Evolutionary conservation across 2,797 vertebrate genomes (phyloP).

Genomic region (Paramormyrops hopkinsi): DNA sequence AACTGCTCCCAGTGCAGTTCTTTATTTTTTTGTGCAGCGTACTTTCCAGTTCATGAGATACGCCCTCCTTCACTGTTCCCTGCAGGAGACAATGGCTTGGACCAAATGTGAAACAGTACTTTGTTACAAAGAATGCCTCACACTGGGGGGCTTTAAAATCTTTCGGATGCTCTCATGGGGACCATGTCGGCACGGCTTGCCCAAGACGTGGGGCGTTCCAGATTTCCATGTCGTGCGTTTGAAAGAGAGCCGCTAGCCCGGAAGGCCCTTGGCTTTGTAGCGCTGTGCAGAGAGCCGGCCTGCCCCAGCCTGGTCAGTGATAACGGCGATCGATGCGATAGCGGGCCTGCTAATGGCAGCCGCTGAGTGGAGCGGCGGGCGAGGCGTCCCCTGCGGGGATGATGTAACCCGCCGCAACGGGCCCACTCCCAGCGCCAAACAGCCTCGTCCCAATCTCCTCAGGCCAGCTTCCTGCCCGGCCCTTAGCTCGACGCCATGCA

Average conservation of each 20-base stretch:
- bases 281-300: not conserved
- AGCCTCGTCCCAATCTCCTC: constrained; percentile 66
- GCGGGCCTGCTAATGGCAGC: constrained; percentile 22
- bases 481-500: constrained; percentile 56
- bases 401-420: constrained; percentile 58
- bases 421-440: constrained; percentile 56
- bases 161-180: not conserved
- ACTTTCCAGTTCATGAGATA: not conserved
- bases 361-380: constrained; percentile 52
- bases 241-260: not conserved
- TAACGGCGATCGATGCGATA: constrained; percentile 37
- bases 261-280: constrained; percentile 19
- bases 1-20: not conserved
- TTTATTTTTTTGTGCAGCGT: not conserved
- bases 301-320: not conserved
- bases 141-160: not conserved
- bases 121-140: not conserved
- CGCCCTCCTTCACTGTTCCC: not conserved
- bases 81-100: not conserved
- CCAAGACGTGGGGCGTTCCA: not conserved
- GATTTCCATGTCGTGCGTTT: not conserved
- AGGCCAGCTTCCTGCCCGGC: constrained; percentile 68
- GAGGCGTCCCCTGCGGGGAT: constrained; percentile 51
- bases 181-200: not conserved
- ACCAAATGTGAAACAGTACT: constrained; percentile 10